These are phyloP conservation scores for Monopis laevigella DNA, from an alignment of 2,888 invertebrate species.

Conservation along the genomic window DNA sequence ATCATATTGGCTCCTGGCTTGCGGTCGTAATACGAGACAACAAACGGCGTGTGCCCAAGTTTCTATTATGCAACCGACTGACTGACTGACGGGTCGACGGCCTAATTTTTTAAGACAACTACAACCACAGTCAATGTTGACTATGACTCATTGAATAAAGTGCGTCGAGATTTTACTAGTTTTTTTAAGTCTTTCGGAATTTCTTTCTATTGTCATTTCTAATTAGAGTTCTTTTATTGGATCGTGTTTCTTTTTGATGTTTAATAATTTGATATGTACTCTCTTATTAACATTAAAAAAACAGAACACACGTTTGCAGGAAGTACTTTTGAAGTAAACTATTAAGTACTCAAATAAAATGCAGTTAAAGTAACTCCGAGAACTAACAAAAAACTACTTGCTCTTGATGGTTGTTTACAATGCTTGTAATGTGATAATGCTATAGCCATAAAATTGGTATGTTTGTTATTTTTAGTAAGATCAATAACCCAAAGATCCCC, in stretches of 20 bases:
- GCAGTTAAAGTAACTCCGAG: not conserved
- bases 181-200: too few relatives aligned
- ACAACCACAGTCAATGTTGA: conserved; percentile 14
- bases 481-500: conserved; percentile 31
- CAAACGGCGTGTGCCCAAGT: conserved; percentile 2
- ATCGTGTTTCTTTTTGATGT: too few relatives aligned
- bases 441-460: conserved; percentile 31
- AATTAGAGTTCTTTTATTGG: too few relatives aligned
- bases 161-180: conserved; percentile 10
- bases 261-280: too few relatives aligned
- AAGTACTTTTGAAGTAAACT: too few relatives aligned
- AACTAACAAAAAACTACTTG: conserved; percentile 8
- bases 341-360: too few relatives aligned
- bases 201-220: too few relatives aligned
- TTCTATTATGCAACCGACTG: conserved; percentile 36
- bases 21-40: conserved; percentile 27
- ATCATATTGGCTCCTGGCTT: too few relatives aligned
- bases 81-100: conserved; percentile 30
- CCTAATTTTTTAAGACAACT: conserved; percentile 38
- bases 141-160: conserved; percentile 11
- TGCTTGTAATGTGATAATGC: conserved; percentile 41
- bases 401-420: conserved; percentile 15
- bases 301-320: too few relatives aligned
- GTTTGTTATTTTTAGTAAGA: conserved; percentile 52
- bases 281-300: too few relatives aligned